A percentile compares a stretch with the other conserved stretches of the same genome.
Conservation (phyloP, 1,140 invertebrate genomes). For the Bombus haemorrhoidalis region DNA sequence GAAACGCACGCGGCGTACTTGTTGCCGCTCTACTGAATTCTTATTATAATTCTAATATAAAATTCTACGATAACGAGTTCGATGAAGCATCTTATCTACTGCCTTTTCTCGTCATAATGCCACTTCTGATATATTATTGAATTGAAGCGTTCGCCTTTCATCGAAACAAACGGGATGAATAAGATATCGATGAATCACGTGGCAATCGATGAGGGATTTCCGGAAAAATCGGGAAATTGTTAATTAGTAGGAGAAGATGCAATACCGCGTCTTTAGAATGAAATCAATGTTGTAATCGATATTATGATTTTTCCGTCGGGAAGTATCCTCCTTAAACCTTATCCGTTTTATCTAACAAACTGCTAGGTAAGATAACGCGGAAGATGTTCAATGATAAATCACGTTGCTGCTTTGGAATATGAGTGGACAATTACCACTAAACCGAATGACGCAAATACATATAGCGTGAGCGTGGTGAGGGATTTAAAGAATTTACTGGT, state of each 20-base stretch:
- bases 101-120: background rate
- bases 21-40: background rate
- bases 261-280: too few relatives aligned
- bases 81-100: background rate
- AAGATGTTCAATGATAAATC: background rate
- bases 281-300: too few relatives aligned
- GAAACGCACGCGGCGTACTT: background rate
- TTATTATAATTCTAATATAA: constrained; percentile 21
- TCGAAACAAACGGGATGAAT: too few relatives aligned
- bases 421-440: background rate
- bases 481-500: background rate
- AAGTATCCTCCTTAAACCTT: background rate
- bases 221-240: background rate
- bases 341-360: background rate
- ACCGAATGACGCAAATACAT: background rate
- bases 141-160: background rate
- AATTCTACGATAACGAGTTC: constrained; percentile 17
- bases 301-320: background rate
- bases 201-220: background rate
- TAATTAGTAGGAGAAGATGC: background rate
- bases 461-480: too few relatives aligned
- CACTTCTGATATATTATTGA: background rate
- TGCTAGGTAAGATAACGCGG: background rate
- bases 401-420: background rate
- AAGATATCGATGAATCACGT: background rate